Conservation (phyloP, 2,113 vertebrate genomes). For the Cochlearius cochlearius region DNA sequence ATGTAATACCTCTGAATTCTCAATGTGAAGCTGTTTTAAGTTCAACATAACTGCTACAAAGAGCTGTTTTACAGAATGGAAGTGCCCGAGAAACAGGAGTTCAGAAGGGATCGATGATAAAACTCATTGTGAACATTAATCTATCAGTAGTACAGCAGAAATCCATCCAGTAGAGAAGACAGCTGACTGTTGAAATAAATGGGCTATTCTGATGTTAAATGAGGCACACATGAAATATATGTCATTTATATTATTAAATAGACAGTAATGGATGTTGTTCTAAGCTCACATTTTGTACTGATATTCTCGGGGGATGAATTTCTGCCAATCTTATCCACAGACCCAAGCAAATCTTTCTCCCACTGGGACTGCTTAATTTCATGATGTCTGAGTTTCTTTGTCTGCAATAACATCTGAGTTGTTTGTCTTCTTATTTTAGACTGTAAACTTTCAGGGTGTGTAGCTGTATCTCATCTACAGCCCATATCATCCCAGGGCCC, state of each 20-base stretch:
- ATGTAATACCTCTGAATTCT: conserved; percentile 13
- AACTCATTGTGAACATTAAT: neutral
- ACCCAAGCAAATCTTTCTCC: neutral
- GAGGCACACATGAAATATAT: neutral
- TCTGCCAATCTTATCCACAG: neutral
- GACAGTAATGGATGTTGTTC: neutral
- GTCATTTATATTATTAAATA: neutral
- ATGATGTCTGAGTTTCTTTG: neutral
- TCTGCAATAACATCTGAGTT: neutral
- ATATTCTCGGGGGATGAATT: neutral
- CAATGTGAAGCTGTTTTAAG: neutral
- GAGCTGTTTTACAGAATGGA: neutral
- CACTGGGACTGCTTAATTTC: neutral
- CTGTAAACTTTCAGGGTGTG: neutral
- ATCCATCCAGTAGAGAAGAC: neutral
- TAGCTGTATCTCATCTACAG: neutral
- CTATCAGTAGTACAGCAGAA: neutral
- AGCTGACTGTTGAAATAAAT: neutral
- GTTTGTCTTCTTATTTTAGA: neutral
- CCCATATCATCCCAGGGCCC: neutral
- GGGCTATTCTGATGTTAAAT: neutral
- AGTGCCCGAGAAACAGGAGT: neutral
- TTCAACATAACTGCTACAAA: neutral
- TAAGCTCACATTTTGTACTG: neutral
- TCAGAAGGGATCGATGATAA: neutral